Base-by-base conservation (phyloP, 2,888 invertebrate genomes). In the Limnephilus rhombicus region DNA sequence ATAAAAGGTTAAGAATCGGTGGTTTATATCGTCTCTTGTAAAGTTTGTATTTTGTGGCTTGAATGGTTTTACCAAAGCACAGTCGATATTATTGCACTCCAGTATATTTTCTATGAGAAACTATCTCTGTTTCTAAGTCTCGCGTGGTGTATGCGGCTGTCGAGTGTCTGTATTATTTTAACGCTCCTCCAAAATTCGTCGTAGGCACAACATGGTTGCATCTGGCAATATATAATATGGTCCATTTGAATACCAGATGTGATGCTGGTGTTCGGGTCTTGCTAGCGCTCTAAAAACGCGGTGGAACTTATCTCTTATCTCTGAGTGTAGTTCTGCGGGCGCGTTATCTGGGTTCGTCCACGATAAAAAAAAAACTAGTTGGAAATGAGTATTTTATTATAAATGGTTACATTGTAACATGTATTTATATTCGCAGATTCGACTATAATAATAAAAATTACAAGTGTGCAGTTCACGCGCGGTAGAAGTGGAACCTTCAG, bases 201-300 rank as follows among this genome's bases (percentile, higher is more conserved):
- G 68, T 24, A n/a, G 9, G 9, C 24, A n/a, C 68, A 68, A n/a
- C 68, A 68, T 68, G 68, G 68, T 68, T 68, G 68, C 68, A 68
- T 68, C 68, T 68, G 68, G 68, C 68, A 68, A 68, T 49, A 13
- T 15, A 13, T 13, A 49, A 49, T 68, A 68, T 68, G 68, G 68
- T 68, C 68, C 68, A 68, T 68, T 68, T 68, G 68, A 68, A 68
- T 68, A 68, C 68, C 68, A 68, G 68, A 68, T 68, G 68, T 68
- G 68, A 68, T 24, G 68, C 68, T 24, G 68, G 68, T 1, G 68
- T 15, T 12, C 2, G 45, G 49, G 2, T 68, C 68, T 68, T n/a
- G 68, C 68, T 9, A 7, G 68, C 68, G 24, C 68, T 68, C 9
- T 24, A 45, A 45, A 45, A 24, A 68, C 68, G 24, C 68, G 24